These are phyloP conservation scores for Athalia circularis DNA, from an alignment of 2,888 invertebrate genomes.

Conservation along the genomic window DNA sequence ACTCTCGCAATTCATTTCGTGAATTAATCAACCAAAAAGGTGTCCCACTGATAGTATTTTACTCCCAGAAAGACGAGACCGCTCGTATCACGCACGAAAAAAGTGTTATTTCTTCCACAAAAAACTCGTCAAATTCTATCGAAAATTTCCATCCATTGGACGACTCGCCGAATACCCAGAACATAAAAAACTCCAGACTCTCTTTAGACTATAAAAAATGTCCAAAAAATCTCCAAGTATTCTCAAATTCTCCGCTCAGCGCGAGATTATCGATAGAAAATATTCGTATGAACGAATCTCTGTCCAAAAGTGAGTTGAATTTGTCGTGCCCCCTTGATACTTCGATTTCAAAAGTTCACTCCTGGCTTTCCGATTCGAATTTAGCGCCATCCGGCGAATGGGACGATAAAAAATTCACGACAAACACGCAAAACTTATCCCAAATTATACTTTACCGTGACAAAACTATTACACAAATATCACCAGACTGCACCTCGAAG, in stretches of 20 bases:
- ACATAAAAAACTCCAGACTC: slow-evolving; percentile 59
- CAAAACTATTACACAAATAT: slow-evolving; percentile 30
- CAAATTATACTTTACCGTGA: slow-evolving; percentile 36
- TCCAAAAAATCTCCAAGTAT: slow-evolving; percentile 19
- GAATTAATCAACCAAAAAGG: slow-evolving; percentile 46
- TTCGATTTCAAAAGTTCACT: slow-evolving; percentile 52
- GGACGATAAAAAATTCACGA: slow-evolving; percentile 20
- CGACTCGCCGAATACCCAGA: slow-evolving; percentile 61
- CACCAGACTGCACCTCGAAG: slow-evolving; percentile 45
- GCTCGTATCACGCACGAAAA: slow-evolving; percentile 1
- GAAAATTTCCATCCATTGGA: slow-evolving; percentile 47
- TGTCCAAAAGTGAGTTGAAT: slow-evolving; percentile 56
- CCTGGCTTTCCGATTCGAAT: slow-evolving; percentile 57
- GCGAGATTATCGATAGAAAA: slow-evolving; percentile 31
- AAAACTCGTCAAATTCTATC: neutral
- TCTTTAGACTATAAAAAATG: slow-evolving; percentile 58
- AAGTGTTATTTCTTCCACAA: neutral
- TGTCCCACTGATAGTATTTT: slow-evolving; percentile 52
- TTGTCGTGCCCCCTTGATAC: slow-evolving; percentile 52
- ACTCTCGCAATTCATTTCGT: slow-evolving; percentile 54
- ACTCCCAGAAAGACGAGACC: slow-evolving; percentile 49
- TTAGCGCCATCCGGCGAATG: slow-evolving; percentile 11
- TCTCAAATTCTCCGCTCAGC: slow-evolving; percentile 23
- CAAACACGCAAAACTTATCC: slow-evolving; percentile 24
- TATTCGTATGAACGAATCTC: slow-evolving; percentile 42